Evolutionary conservation across 2,888 invertebrate genomes (phyloP).

Genomic region (Atrina japonica): DNA sequence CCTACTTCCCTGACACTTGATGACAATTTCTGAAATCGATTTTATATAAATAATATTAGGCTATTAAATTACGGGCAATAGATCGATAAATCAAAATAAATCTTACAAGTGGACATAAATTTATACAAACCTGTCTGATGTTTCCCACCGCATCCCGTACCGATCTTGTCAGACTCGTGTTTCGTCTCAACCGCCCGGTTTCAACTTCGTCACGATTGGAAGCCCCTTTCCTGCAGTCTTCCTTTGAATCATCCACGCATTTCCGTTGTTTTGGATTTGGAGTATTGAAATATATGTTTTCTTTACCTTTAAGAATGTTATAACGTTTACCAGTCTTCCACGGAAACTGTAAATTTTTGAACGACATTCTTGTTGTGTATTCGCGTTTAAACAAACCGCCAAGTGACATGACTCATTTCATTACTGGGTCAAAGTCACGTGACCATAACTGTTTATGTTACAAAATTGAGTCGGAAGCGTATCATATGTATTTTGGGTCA

Average conservation of each 20-base stretch:
- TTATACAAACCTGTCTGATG: slow-evolving; percentile 64
- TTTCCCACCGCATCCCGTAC: slow-evolving; percentile 73
- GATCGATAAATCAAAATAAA: slow-evolving; percentile 3
- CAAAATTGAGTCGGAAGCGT: too few species aligned
- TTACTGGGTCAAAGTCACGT: slow-evolving; percentile 17
- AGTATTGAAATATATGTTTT: slow-evolving; percentile 61
- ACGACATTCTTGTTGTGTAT: slow-evolving; percentile 25
- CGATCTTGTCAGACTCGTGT: slow-evolving; percentile 64
- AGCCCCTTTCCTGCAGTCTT: slow-evolving; percentile 1
- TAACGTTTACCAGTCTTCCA: slow-evolving; percentile 59
- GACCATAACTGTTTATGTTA: too few species aligned
- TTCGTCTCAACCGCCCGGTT: slow-evolving; percentile 45
- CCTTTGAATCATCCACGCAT: slow-evolving; percentile 14
- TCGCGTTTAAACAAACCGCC: slow-evolving; percentile 28
- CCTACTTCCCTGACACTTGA: too few species aligned
- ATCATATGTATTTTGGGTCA: too few species aligned
- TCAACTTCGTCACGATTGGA: slow-evolving; percentile 12
- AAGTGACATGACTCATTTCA: neutral
- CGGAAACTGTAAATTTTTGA: slow-evolving; percentile 57
- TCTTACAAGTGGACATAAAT: neutral
- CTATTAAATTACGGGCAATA: too few species aligned
- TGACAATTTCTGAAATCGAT: too few species aligned
- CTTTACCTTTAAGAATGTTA: slow-evolving; percentile 61
- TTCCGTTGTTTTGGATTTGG: slow-evolving; percentile 44
- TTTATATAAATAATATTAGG: too few species aligned